Conservation (phyloP, 2,113 vertebrate genomes). For the Petroica traversi region DNA sequence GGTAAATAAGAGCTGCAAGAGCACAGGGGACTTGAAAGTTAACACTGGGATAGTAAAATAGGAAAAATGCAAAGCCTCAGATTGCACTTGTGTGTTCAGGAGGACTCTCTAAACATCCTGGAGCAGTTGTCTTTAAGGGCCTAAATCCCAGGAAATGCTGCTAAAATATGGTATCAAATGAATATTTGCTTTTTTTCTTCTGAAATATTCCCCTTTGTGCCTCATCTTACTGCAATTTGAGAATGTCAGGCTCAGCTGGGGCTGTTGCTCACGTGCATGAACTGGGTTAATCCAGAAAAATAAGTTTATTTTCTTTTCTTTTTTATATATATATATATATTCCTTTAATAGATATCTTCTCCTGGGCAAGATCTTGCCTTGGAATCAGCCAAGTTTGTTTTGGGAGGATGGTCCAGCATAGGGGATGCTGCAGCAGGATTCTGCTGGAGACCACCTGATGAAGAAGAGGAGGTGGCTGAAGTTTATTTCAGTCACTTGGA, state of each 20-base stretch:
- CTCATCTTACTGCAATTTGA: background rate
- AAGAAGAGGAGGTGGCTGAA: background rate
- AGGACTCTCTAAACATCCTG: slow-evolving; percentile 40
- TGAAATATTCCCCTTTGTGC: background rate
- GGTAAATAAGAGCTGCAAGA: background rate
- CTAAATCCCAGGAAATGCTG: slow-evolving; percentile 1
- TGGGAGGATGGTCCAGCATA: background rate
- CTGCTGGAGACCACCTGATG: background rate
- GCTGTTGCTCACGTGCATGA: background rate
- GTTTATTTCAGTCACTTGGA: background rate
- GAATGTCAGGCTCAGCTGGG: background rate
- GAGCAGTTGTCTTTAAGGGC: background rate
- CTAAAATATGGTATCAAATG: background rate
- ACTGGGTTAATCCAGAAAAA: background rate
- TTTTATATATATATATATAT: background rate
- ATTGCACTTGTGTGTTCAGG: background rate
- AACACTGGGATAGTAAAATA: background rate
- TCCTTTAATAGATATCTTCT: background rate
- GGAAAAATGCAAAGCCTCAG: background rate
- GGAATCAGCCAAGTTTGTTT: background rate
- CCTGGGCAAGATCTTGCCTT: background rate
- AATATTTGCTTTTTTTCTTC: background rate
- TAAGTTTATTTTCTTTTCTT: background rate
- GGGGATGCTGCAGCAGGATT: background rate
- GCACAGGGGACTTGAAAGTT: background rate